Evolutionary conservation across 1,140 invertebrate genomes (phyloP).

Genomic region (Onthophagus taurus): DNA sequence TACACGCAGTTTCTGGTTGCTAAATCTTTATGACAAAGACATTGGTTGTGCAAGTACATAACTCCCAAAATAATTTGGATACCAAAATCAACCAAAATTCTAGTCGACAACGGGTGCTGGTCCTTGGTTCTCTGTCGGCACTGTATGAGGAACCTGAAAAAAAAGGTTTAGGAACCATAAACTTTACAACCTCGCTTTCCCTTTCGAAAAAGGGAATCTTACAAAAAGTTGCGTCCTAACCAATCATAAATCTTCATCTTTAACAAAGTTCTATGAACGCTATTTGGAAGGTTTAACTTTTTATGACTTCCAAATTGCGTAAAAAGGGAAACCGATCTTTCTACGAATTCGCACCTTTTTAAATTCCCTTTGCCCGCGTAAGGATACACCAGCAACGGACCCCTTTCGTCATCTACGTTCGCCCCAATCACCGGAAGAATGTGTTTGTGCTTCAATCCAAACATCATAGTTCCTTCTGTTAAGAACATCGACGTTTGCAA

Average conservation of each 20-base stretch:
- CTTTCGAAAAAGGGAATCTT: not conserved
- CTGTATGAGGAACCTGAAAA: slow-evolving; percentile 51
- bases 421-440: slow-evolving; percentile 73
- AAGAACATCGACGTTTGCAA: slow-evolving; percentile 74
- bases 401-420: slow-evolving; percentile 62
- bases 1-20: slow-evolving; percentile 85
- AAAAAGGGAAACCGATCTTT: not conserved
- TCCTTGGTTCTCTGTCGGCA: slow-evolving; percentile 50
- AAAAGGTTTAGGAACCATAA: not conserved
- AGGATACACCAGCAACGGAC: slow-evolving; percentile 73
- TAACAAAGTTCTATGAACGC: not conserved
- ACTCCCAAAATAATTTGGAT: slow-evolving; percentile 80
- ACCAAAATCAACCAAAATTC: slow-evolving; percentile 83
- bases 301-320: not conserved
- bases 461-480: slow-evolving; percentile 74
- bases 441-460: slow-evolving; percentile 72
- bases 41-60: slow-evolving; percentile 81
- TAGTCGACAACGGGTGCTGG: slow-evolving; percentile 57
- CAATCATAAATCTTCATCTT: not conserved
- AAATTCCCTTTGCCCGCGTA: slow-evolving; percentile 74
- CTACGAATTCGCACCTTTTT: slow-evolving; percentile 54
- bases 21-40: slow-evolving; percentile 83
- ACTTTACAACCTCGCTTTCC: slow-evolving; percentile 1
- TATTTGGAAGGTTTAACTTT: not conserved
- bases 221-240: not conserved